Base-by-base conservation (phyloP, 2,888 invertebrate genomes). In the Electrophaes corylata region DNA sequence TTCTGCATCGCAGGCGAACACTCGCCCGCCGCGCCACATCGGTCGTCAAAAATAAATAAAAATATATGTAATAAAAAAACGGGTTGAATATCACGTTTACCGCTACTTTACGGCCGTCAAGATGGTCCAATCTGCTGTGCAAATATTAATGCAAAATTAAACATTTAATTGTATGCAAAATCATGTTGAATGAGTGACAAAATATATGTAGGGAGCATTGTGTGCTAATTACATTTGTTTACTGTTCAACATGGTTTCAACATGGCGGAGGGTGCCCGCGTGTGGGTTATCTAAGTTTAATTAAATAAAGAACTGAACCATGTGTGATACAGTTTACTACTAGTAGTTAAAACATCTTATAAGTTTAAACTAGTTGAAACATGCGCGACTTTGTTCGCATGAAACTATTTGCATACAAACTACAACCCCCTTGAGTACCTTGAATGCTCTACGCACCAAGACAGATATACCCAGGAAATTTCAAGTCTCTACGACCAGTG, bases 201-300 rank as follows among this genome's bases (percentile, higher is more conserved):
- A 50, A 55, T 46, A 10, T 54, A 50, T 55, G 50, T 59, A 33
- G 26, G 26, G 44, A 4, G n/a, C 33, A 72, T 73, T 73, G 73
- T 73, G 71, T 73, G 73, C 60, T 65, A 73, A 73, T 73, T 31
- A 14, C 57, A 47, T 66, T 62, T 67, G 64, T 67, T 62, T 50
- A 43, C 41, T 64, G 64, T 64, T 60, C 33, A 54, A 55, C 50
- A 18, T 52, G 56, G 37, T 59, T 60, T 53, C 59, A 23, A 35
- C 54, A 59, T 14, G 23, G 23, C 33, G 19, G 58, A 19, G 64
- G 56, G 53, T 58, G 64, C 53, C 40, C 10, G 26, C 3, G 56
- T 4, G 33, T 1, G 3, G 26, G 31, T 33, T 45, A 53, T 47
- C 47, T 41, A 16, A 47, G 2, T 47, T 43, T 43, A 43, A 47